A percentile compares a stretch with the other conserved stretches of the same genome.
These are phyloP conservation scores for Sclerodermus sp. DNA, from an alignment of 2,888 invertebrate species.

Conservation along the genomic window DNA sequence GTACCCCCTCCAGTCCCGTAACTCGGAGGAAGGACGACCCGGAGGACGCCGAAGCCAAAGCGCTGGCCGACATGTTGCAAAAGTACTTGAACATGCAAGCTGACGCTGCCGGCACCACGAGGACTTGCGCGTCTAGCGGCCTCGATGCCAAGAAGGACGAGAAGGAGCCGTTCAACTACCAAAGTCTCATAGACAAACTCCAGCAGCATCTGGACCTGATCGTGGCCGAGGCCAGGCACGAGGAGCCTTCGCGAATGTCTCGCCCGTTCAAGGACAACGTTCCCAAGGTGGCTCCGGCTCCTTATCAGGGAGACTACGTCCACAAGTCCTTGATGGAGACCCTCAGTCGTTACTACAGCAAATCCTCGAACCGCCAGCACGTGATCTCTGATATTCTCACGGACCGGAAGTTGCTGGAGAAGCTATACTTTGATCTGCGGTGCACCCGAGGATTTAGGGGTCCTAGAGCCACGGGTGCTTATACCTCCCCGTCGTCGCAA, in stretches of 20 bases:
- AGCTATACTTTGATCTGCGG: constrained; percentile 72
- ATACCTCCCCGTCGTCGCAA: constrained; percentile 44
- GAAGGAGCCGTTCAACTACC: constrained; percentile 61
- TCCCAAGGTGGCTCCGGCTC: constrained; percentile 33
- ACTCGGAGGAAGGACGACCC: constrained; percentile 30
- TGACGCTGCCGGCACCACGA: constrained; percentile 48
- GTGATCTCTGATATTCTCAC: constrained; percentile 74
- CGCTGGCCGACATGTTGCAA: constrained; percentile 68
- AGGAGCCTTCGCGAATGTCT: constrained; percentile 3
- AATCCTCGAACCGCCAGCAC: constrained; percentile 68
- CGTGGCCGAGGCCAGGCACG: constrained; percentile 42
- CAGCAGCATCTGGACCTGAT: constrained; percentile 63
- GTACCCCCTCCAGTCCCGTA: constrained; percentile 50
- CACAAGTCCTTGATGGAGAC: constrained; percentile 69
- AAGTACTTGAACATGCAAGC: constrained; percentile 66
- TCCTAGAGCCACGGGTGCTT: constrained; percentile 50
- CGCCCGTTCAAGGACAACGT: constrained; percentile 19
- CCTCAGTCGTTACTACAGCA: constrained; percentile 68
- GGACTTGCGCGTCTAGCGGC: constrained; percentile 13
- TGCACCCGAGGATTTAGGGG: constrained; percentile 66
- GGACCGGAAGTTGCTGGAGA: constrained; percentile 73
- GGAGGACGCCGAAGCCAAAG: constrained; percentile 62
- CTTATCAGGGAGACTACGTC: constrained; percentile 60
- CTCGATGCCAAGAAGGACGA: constrained; percentile 11
- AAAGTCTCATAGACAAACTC: constrained; percentile 67